These are phyloP conservation scores for Crenuchus spilurus DNA, from an alignment of 2,797 vertebrate genomes.

Conservation along the genomic window DNA sequence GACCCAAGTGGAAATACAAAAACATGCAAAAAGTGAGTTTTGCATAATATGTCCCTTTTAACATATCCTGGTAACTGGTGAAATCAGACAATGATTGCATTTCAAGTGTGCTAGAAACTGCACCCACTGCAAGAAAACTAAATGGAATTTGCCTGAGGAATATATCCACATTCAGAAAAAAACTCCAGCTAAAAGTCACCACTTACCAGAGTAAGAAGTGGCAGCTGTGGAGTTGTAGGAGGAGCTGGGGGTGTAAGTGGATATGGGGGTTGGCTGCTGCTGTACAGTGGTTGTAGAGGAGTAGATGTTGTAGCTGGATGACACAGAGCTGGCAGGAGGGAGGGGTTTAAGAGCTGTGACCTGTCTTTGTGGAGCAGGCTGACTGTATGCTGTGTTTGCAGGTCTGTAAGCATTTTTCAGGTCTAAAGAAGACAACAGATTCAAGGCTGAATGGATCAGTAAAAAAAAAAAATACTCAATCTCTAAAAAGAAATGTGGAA, in stretches of 20 bases:
- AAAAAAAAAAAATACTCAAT: background rate
- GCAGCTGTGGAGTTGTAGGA: conserved; percentile 73
- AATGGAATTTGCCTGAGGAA: background rate
- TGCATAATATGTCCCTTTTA: too few relatives aligned
- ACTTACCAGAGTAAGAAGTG: conserved; percentile 77
- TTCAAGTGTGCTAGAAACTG: background rate
- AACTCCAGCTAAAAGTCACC: too few relatives aligned
- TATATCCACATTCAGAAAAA: background rate
- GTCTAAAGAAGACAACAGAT: conserved; percentile 61
- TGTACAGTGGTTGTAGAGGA: conserved; percentile 73
- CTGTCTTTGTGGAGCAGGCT: conserved; percentile 75
- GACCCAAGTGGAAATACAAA: too few relatives aligned
- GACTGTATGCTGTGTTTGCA: conserved; percentile 74
- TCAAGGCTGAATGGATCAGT: background rate
- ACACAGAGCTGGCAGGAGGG: conserved; percentile 67
- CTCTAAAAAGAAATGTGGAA: too few relatives aligned
- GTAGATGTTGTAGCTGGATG: conserved; percentile 78
- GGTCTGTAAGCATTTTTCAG: conserved; percentile 75
- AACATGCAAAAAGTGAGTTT: too few relatives aligned
- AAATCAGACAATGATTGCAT: too few relatives aligned
- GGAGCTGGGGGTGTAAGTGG: conserved; percentile 75
- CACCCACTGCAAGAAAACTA: background rate
- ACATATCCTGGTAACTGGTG: too few relatives aligned
- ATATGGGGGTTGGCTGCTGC: conserved; percentile 72
- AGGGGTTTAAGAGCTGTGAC: conserved; percentile 74